These are phyloP conservation scores for Lepilemur septentrionalis DNA, from an alignment of 2,797 vertebrate species.

Conservation along the genomic window DNA sequence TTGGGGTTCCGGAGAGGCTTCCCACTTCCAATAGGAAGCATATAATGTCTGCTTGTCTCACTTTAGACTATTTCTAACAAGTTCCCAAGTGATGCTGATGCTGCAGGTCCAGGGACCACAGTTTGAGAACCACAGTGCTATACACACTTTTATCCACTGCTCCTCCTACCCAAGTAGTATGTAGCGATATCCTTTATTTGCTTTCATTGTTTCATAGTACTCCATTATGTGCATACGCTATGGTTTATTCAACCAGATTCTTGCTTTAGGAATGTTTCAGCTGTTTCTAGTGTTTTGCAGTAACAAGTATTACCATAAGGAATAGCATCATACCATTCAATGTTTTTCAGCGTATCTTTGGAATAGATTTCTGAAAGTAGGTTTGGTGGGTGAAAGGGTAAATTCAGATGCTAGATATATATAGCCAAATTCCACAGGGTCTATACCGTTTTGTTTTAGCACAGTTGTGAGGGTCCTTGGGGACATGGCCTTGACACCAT, in stretches of 20 bases:
- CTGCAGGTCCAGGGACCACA: not conserved
- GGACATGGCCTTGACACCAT: not conserved
- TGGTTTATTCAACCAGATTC: not conserved
- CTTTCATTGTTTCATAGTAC: not conserved
- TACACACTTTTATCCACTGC: not conserved
- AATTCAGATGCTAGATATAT: not conserved
- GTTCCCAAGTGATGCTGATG: not conserved
- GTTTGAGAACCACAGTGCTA: not conserved
- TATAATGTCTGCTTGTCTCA: too few relatives aligned
- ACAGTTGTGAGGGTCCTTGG: not conserved
- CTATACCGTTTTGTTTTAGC: not conserved
- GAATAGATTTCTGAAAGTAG: not conserved
- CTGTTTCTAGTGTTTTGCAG: not conserved
- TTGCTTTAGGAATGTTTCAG: not conserved
- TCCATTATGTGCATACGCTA: not conserved
- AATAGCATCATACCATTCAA: not conserved
- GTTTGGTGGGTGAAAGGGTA: not conserved
- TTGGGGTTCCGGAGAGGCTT: not conserved
- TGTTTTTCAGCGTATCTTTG: not conserved
- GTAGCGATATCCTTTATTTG: not conserved
- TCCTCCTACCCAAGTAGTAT: rapidly evolving
- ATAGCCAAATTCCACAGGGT: not conserved
- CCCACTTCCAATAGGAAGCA: too few relatives aligned
- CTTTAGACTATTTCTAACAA: not conserved
- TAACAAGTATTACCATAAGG: not conserved